Evolutionary conservation across 2,888 invertebrate species (phyloP).

Genomic region (Ennomos fuscantarius): DNA sequence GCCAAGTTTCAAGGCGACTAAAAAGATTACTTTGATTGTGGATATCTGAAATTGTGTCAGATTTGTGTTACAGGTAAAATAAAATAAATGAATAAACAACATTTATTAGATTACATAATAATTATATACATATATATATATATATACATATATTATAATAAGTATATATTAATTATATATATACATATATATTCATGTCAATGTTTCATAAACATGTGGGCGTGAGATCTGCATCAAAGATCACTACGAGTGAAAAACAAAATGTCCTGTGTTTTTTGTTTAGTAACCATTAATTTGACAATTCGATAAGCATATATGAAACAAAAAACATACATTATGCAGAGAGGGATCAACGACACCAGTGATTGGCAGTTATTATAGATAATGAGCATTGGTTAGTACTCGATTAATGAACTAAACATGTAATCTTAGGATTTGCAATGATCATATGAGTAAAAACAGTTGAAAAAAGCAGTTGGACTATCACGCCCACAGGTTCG

Average conservation of each 20-base stretch:
- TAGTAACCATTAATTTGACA: slow-evolving; percentile 28
- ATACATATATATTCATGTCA: no score
- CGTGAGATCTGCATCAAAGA: background rate
- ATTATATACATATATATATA: no score
- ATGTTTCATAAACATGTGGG: no score
- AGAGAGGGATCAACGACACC: slow-evolving; percentile 55
- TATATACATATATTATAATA: no score
- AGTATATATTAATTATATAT: no score
- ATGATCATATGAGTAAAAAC: slow-evolving; percentile 29
- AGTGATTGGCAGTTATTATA: slow-evolving; percentile 56
- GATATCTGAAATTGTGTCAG: no score
- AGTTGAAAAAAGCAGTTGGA: slow-evolving; percentile 28
- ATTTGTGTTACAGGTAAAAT: no score
- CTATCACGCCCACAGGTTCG: slow-evolving; percentile 34
- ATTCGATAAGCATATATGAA: slow-evolving; percentile 20
- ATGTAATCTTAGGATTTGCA: slow-evolving; percentile 46
- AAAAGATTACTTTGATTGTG: no score
- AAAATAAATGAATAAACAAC: no score
- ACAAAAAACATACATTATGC: slow-evolving; percentile 8
- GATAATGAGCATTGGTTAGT: slow-evolving; percentile 53
- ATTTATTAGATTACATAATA: no score
- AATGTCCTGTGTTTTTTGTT: slow-evolving; percentile 23
- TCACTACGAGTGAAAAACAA: slow-evolving; percentile 3
- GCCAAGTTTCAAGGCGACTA: no score
- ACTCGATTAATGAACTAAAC: slow-evolving; percentile 59